Evolutionary conservation across 2,113 vertebrate genomes (phyloP), one percentile per base, ranked within the genome.

Genomic region (Sorex fumeus): DNA sequence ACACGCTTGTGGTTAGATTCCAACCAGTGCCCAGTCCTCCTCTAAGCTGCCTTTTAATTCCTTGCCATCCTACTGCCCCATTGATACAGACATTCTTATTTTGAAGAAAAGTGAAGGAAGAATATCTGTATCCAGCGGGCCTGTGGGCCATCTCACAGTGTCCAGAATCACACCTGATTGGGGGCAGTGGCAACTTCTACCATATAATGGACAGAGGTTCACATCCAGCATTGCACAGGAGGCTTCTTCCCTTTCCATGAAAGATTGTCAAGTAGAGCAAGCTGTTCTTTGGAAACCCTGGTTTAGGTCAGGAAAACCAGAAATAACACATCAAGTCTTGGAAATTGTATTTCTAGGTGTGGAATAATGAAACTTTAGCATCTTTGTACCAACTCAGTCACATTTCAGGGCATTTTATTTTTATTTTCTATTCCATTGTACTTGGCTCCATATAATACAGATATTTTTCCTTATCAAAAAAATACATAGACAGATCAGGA

Each of bases 11-110:
- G 40, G 40, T 40, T 40, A 40, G 40, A 40, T 18, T 21, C 21
- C 12, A 21, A 60, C 13, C 57, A 60, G 4, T 60, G 9, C 3
- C 12, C 57, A 60, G 21, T 18, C 21, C 57, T 60, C 40, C 40
- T 40, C 3, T 40, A 4, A 19, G 57, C 57, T 62, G 27, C 60
- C 72, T 74, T 90, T 88, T 80, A 11, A 32, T 91, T 84, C 91
- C 47, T 78, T 57, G 45, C 57, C 69, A 34, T 88, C 69, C 80
- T 83, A 81, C n/a, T 87, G 87, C 70, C 83, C 69, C 28, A 62
- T 32, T 74, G 77, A 91, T 74, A 87, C 40, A n/a, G 34, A 78
- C 60, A 84, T 91, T 85, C 81, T 7, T 74, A 11, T 88, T 72
- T 79, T 60, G 75, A 87, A 86, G 75, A 32, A 57, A 86, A 83